Percentiles rank a stretch among this genome's conserved stretches.
These are phyloP conservation scores for Cygnus buccinator DNA, from an alignment of 2,113 vertebrate species.

Conservation along the genomic window DNA sequence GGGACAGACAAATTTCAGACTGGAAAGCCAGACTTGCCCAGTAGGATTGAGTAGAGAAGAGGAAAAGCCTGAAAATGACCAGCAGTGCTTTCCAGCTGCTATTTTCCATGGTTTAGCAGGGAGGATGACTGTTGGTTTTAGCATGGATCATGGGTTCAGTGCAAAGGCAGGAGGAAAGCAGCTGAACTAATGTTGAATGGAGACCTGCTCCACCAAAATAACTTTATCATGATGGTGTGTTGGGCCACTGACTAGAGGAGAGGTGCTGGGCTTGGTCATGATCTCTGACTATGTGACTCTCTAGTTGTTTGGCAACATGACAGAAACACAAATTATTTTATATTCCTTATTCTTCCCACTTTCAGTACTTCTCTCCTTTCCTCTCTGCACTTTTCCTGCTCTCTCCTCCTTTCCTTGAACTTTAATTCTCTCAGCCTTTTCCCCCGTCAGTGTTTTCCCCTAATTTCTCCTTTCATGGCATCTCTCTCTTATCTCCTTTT, in stretches of 20 bases:
- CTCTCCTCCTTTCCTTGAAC: neutral
- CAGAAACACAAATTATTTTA: neutral
- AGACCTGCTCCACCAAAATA: neutral
- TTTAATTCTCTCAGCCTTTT: neutral
- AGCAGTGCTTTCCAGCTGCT: fast-evolving
- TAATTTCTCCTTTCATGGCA: conserved; percentile 5
- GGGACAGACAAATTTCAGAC: neutral
- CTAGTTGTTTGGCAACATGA: neutral
- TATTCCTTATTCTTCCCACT: neutral
- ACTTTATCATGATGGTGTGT: neutral
- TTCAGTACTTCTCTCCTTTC: neutral
- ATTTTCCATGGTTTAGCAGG: neutral
- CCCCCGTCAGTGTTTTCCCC: neutral
- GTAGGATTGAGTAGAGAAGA: neutral
- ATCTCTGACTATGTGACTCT: neutral
- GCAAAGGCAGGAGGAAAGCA: neutral
- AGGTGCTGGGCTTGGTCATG: neutral
- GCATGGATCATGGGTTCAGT: neutral
- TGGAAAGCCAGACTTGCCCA: neutral
- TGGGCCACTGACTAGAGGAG: neutral
- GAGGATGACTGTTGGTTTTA: neutral
- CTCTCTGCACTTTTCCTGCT: neutral
- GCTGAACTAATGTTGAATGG: neutral
- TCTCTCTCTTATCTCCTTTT: conserved; percentile 36
- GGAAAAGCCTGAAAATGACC: neutral